Conservation (phyloP, 1,140 invertebrate species). For the Tribolium castaneum region DNA sequence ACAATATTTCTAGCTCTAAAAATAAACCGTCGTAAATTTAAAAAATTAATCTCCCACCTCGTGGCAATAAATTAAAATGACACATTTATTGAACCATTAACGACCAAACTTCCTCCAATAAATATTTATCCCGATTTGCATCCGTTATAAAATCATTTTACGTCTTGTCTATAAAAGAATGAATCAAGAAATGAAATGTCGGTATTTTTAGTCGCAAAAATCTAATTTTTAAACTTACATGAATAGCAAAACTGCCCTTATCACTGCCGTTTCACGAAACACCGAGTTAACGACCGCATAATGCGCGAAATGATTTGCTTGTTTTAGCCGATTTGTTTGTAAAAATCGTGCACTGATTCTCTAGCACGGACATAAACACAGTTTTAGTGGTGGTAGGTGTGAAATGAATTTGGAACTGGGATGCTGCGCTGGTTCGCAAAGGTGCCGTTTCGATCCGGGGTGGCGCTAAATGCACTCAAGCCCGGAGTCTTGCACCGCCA, state of each 20-base stretch:
- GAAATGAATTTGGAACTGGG: slow-evolving; percentile 28
- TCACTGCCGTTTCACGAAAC: not conserved
- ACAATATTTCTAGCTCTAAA: not conserved
- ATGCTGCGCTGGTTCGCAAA: slow-evolving; percentile 6
- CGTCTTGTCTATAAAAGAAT: not conserved
- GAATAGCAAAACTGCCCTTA: not conserved
- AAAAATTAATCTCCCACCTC: not conserved
- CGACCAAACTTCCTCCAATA: not conserved
- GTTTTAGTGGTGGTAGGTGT: slow-evolving; percentile 33
- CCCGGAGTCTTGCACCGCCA: not conserved
- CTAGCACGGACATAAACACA: slow-evolving; percentile 12
- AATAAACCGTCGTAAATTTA: not conserved
- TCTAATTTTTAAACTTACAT: not conserved
- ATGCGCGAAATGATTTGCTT: not conserved
- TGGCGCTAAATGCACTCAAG: slow-evolving; percentile 14
- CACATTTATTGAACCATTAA: not conserved
- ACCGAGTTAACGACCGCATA: not conserved
- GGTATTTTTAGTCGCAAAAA: not conserved
- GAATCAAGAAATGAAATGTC: not conserved
- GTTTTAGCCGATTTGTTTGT: not conserved
- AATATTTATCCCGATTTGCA: not conserved
- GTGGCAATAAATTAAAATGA: not conserved
- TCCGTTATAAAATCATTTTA: not conserved
- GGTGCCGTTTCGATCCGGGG: slow-evolving; percentile 38
- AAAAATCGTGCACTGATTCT: not conserved